phyloP scores from a whole-genome alignment of 2,888 invertebrate species.

The Trichacis sp. region DNA sequence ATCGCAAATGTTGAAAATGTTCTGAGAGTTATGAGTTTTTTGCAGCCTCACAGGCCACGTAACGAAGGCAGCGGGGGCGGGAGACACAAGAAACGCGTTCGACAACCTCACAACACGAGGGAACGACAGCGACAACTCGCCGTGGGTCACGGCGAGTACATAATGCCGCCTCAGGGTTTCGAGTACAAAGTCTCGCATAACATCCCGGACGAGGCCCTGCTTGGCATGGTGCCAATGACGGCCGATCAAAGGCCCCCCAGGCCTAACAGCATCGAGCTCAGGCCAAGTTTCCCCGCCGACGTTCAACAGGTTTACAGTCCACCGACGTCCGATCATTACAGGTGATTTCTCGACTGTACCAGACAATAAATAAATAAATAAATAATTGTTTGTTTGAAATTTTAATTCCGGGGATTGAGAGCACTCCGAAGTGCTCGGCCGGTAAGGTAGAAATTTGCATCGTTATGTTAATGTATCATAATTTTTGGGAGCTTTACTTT shows the following conservation, averaged over 20 bases:
- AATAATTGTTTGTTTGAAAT: too few relatives aligned
- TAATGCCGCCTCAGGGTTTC: conserved; percentile 77
- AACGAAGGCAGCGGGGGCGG: conserved; percentile 70
- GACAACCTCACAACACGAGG: conserved; percentile 88
- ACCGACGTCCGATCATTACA: conserved; percentile 64
- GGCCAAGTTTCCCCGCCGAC: conserved; percentile 72
- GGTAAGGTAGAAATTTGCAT: too few relatives aligned
- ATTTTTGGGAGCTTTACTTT: too few relatives aligned
- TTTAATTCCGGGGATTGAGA: too few relatives aligned
- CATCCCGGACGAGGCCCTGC: conserved; percentile 68
- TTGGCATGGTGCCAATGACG: conserved; percentile 73
- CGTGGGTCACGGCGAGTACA: conserved; percentile 88
- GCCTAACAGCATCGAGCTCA: conserved; percentile 89
- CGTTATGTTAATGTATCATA: too few relatives aligned
- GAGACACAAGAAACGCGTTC: conserved; percentile 82
- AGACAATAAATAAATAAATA: background rate
- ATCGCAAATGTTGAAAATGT: too few relatives aligned
- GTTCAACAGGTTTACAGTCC: conserved; percentile 66
- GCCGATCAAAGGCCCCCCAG: conserved; percentile 79
- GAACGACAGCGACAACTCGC: conserved; percentile 88
- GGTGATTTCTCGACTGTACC: conserved; percentile 44
- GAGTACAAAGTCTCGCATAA: conserved; percentile 74
- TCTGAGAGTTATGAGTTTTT: conserved; percentile 14
- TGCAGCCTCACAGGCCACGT: conserved; percentile 74
- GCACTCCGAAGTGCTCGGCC: too few relatives aligned